Evolutionary conservation across 2,888 invertebrate species (phyloP).

Genomic region (Congeria kusceri): DNA sequence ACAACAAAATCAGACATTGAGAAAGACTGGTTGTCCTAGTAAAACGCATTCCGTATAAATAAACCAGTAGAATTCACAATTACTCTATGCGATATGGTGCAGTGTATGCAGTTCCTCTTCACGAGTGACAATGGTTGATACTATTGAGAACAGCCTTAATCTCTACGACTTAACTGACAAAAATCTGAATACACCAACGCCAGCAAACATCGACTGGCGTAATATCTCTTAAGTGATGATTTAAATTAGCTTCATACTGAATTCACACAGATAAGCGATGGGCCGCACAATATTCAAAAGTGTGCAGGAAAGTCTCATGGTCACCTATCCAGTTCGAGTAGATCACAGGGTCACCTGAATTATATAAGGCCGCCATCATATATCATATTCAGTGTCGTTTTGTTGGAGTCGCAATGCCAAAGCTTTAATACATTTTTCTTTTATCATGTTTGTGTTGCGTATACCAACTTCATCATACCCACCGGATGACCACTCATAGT

Average conservation of each 20-base stretch:
- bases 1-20: too few species aligned
- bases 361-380: neutral
- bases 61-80: too few species aligned
- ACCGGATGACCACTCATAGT: conserved; percentile 49
- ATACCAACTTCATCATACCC: neutral
- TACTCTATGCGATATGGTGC: too few species aligned
- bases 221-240: neutral
- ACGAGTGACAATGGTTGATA: too few species aligned
- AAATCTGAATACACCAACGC: too few species aligned
- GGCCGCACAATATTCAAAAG: conserved; percentile 23
- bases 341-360: conserved; percentile 6
- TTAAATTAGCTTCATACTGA: neutral
- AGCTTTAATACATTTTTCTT: neutral
- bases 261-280: conserved; percentile 24
- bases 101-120: too few species aligned
- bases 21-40: too few species aligned
- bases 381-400: too few species aligned
- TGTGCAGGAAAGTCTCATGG: neutral
- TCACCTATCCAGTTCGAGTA: conserved; percentile 17
- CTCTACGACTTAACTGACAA: too few species aligned
- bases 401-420: neutral
- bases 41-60: too few species aligned
- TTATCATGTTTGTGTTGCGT: neutral
- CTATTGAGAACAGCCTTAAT: too few species aligned
- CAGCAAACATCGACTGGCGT: too few species aligned